Base-by-base conservation (phyloP, 1,140 invertebrate genomes). In the Drosophila bipectinata region DNA sequence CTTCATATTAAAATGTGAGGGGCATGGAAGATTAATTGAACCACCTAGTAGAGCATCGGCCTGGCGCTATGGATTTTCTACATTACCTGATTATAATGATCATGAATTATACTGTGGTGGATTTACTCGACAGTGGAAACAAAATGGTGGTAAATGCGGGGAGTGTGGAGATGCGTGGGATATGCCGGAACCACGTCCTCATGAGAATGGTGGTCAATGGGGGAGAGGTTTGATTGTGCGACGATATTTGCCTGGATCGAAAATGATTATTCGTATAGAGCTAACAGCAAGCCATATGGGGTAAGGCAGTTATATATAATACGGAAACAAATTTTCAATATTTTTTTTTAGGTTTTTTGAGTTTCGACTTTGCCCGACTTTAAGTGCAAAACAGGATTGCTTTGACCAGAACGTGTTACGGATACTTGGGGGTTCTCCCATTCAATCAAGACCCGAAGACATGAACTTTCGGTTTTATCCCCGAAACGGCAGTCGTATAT, bases 71-170 rank as follows among this genome's bases (percentile, higher is more conserved):
- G 95, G 96, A 28, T 97, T 95, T 91, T 92, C 94, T 61, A 96
- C 96, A 3, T 94, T 95, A 3, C 93, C 93, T 45, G 96, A 97
- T 90, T 98, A 98, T 92, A 97, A 98, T 84, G 97, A 98, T 89
- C 96, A 98, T 89, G 96, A 98, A 90, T 93, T 96, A 2, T 98
- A 96, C 91, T 98, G 97, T 90, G 97, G 97, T 2, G 97, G 97
- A 3, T 97, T 97, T 80, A 93, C 94, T 2, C 93, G 95, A 57
- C 96, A 97, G 80, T 96, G 96, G 95, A 92, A 93, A 51, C 91
- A 72, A 14, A 95, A 95, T 71, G 82, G 93, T 0, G 96, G 97
- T 0, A 97, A 97, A 91, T 98, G 97, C 88, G 97, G 97, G 3
- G 95, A 97, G 28, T 98, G 97, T 85, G 97, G 97, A 6, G 97